These are phyloP conservation scores for Drosophila dives DNA, from an alignment of 2,888 invertebrate species.

Conservation along the genomic window DNA sequence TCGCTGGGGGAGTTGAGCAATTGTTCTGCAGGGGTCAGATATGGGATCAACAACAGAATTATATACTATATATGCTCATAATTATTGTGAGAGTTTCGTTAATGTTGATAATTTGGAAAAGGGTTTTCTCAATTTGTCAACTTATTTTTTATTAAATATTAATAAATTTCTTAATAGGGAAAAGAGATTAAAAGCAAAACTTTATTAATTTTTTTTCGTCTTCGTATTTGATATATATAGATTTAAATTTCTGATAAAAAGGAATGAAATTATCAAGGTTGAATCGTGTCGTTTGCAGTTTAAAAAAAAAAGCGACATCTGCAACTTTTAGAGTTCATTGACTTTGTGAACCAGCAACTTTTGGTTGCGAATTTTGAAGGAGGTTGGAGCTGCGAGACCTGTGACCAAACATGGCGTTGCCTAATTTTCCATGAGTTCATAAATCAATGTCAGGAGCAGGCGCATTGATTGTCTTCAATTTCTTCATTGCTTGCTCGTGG, in stretches of 20 bases:
- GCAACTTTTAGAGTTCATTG: conserved; percentile 39
- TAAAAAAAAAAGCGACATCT: conserved; percentile 37
- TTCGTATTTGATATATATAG: background rate
- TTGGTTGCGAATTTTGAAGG: conserved; percentile 31
- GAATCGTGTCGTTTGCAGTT: background rate
- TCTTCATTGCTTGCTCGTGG: conserved; percentile 39
- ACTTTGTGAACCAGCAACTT: conserved; percentile 24
- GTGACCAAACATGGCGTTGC: conserved; percentile 82
- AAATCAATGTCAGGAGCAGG: conserved; percentile 80
- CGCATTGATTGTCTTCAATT: conserved; percentile 83
- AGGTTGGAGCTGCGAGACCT: conserved; percentile 34
- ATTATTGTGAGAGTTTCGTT: conserved; percentile 19
- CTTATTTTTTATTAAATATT: background rate
- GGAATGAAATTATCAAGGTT: conserved; percentile 3
- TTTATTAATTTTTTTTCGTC: background rate
- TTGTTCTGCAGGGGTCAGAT: conserved; percentile 6
- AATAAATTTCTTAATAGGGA: background rate
- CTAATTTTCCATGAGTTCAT: conserved; percentile 83
- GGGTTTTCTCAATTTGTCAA: background rate
- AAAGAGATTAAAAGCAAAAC: background rate
- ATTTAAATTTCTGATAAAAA: background rate
- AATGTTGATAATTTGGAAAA: background rate
- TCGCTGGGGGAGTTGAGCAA: conserved; percentile 45
- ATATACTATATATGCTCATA: conserved; percentile 6
- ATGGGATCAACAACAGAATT: conserved; percentile 10